Base-by-base conservation (phyloP, 1,140 invertebrate species). In the Andricus grossulariae region DNA sequence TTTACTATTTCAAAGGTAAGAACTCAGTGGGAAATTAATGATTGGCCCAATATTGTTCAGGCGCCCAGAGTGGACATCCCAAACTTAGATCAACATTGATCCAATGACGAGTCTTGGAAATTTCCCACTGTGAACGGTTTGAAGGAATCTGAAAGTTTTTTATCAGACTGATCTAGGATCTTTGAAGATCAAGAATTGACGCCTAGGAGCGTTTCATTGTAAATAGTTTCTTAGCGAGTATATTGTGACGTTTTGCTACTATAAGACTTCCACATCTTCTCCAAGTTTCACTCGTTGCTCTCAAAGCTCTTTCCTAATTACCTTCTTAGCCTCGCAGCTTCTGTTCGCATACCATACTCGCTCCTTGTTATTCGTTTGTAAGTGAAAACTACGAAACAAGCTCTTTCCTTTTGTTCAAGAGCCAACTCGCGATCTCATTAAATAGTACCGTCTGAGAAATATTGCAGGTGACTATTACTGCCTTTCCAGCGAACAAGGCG, bases 41-140 rank as follows among this genome's bases (percentile, higher is more conserved):
- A 45, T 45, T 45, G 39, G 0, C 39, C 7, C 10, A 45, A 45
- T 45, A 45, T 45, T 45, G 39, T 4, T 45, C 8, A 45, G 10
- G 7, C 39, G 7, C 6, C 39, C 39, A 11, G 39, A 45, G 10
- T 45, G 10, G 39, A 45, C 39, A 45, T 10, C 0, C 39, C 10
- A 11, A 45, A 1, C 0, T 45, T 45, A 10, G 7, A 11, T 7
- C 39, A 39, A 39, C 8, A 39, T 39, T 3, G 39, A 4, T 2
- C 39, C 39, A 39, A 39, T 39, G 39, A 4, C 8, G 8, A 39
- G 39, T 0, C 39, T 3, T 39, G 39, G 39, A 45, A 11, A 75
- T 60, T 80, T 71, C 73, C 32, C 57, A 54, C 72, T 75, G 79
- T 52, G 39, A 45, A 45, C 10, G 39, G 39, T 45, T 5, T 45